Evolutionary conservation across 2,113 vertebrate genomes (phyloP), one percentile per base, ranked within the genome.

Genomic region (Poicephalus gulielmi): DNA sequence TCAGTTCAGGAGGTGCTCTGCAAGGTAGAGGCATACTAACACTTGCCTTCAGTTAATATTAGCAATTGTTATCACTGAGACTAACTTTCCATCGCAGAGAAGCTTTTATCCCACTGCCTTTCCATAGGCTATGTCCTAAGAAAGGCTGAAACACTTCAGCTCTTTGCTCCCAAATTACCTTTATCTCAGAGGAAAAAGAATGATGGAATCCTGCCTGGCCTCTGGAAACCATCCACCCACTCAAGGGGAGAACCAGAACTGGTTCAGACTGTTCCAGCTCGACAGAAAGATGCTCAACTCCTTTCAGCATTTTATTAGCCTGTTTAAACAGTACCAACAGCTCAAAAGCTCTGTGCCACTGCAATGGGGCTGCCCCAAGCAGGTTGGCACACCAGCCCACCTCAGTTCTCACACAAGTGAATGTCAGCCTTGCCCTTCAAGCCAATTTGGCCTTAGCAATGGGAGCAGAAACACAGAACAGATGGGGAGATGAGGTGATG

Each of bases 391-490:
- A 57, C 8, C 25, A 52, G 59, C 67, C 25, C 81, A 88, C 14
- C 50, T 60, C 52, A 66, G 13, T 28, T 71, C 57, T 70, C 84
- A 70, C 64, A 60, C 20, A 69, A 49, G 31, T 70, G 28, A 25
- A 59, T 33, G 33, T 16, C 62, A 94, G 4, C 52, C 66, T 47
- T 66, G 52, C 10, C 74, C 70, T 93, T 66, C 70, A 39, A 78
- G 18, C 63, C 79, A 62, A 66, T 76, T 53, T 53, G 67, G 49
- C 76, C 84, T 69, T 74, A 74, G 84, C 5, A 30, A 31, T 18
- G 25, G 19, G 80, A 91, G 84, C 62, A 95, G 77, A 94, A 87
- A 91, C 60, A 90, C 62, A 89, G 83, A 93, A 79, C 92, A 96
- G 83, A 93, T 62, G 86, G 92, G 77, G 25, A 92, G 57, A 88